Conservation (phyloP, 2,797 vertebrate species). For the Leontocebus nigricollis region DNA sequence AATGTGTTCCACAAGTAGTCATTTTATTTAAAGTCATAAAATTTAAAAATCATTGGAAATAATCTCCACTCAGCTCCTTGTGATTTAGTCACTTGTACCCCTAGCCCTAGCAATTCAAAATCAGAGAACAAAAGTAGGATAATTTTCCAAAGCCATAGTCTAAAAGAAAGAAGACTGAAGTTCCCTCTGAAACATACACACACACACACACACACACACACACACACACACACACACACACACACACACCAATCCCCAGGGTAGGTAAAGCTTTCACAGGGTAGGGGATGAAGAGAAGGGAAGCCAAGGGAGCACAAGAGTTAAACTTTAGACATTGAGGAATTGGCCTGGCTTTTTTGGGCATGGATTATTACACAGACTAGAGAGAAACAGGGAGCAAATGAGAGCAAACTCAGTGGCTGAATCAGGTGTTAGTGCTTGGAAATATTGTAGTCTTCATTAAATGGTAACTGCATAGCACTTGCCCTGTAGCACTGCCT, state of each 20-base stretch:
- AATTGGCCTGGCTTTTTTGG: neutral
- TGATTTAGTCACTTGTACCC: neutral
- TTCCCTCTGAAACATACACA: accelerated
- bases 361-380: neutral
- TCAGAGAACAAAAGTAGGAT: neutral
- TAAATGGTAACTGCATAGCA: neutral
- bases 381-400: neutral
- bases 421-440: too few relatives aligned
- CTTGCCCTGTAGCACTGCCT: neutral
- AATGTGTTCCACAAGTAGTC: neutral
- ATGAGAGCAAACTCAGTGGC: neutral
- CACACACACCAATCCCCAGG: neutral
- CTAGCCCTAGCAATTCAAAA: neutral
- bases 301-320: neutral
- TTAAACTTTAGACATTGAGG: neutral
- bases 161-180: neutral
- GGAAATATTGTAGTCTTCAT: neutral
- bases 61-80: neutral
- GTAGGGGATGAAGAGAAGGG: neutral
- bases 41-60: neutral
- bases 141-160: neutral
- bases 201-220: accelerated
- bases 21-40: neutral
- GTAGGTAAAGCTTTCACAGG: neutral
- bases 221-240: neutral